Percentiles rank a stretch among this genome's conserved stretches.
phyloP scores from a whole-genome alignment of 1,140 invertebrate genomes.

The Fopius arisanus region DNA sequence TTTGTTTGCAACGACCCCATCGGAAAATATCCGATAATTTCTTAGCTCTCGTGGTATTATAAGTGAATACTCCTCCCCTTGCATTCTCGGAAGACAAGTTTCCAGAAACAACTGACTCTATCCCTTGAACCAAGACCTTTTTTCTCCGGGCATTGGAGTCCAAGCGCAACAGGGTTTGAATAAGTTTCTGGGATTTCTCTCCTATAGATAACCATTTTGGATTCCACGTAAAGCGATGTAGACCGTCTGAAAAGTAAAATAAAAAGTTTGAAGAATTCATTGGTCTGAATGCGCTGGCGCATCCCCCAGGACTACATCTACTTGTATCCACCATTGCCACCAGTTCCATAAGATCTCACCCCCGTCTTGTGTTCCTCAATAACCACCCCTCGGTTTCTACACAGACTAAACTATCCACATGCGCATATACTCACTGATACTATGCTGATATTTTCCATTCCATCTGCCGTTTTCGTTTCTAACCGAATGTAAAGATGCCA shows the following conservation, averaged over 20 bases:
- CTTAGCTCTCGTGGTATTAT: too few species aligned
- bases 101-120: too few species aligned
- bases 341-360: neutral
- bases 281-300: neutral
- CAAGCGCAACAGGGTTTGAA: neutral
- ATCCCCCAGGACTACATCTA: neutral
- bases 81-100: too few species aligned
- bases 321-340: constrained; percentile 13
- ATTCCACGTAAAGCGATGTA: neutral
- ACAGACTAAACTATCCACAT: neutral
- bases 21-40: too few species aligned
- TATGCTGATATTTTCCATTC: constrained; percentile 3
- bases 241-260: neutral
- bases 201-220: neutral
- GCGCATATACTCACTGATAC: neutral
- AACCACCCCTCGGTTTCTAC: neutral
- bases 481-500: constrained; percentile 8
- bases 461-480: neutral
- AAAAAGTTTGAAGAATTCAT: neutral
- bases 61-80: too few species aligned
- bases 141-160: too few species aligned
- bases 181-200: neutral
- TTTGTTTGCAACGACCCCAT: too few species aligned
- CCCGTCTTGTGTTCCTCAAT: neutral
- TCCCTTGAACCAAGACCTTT: too few species aligned